These are phyloP conservation scores for Mustelus asterias DNA, from an alignment of 2,113 vertebrate species.

Conservation along the genomic window DNA sequence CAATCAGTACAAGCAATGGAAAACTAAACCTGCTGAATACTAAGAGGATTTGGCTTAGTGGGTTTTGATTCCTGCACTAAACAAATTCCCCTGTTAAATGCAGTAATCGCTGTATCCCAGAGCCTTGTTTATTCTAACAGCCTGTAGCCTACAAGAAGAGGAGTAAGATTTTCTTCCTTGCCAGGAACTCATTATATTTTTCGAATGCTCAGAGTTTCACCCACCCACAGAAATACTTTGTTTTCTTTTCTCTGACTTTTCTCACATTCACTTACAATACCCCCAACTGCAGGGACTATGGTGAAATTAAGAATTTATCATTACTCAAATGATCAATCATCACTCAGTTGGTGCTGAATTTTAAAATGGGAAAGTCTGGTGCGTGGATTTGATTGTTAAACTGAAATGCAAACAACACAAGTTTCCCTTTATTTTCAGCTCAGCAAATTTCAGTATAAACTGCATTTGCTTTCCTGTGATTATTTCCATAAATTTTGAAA, in stretches of 20 bases:
- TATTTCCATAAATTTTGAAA: background rate
- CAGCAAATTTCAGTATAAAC: background rate
- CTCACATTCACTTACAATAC: background rate
- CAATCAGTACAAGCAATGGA: background rate
- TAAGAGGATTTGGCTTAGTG: background rate
- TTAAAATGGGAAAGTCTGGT: background rate
- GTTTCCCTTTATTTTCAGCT: background rate
- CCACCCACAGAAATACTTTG: background rate
- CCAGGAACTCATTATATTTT: background rate
- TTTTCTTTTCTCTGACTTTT: background rate
- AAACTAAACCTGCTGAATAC: background rate
- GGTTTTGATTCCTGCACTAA: background rate
- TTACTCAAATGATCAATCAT: background rate
- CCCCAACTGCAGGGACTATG: background rate
- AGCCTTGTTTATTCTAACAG: background rate
- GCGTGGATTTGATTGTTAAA: background rate
- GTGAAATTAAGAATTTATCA: background rate
- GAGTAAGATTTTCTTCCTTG: background rate
- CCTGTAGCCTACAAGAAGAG: background rate
- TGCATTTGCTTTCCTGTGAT: background rate
- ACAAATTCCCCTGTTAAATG: background rate
- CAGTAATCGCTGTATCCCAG: background rate
- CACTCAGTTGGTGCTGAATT: background rate
- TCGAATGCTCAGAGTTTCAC: background rate
- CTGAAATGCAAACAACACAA: background rate